Conservation (phyloP, 2,797 vertebrate genomes). For the Sphaeramia orbicularis region DNA sequence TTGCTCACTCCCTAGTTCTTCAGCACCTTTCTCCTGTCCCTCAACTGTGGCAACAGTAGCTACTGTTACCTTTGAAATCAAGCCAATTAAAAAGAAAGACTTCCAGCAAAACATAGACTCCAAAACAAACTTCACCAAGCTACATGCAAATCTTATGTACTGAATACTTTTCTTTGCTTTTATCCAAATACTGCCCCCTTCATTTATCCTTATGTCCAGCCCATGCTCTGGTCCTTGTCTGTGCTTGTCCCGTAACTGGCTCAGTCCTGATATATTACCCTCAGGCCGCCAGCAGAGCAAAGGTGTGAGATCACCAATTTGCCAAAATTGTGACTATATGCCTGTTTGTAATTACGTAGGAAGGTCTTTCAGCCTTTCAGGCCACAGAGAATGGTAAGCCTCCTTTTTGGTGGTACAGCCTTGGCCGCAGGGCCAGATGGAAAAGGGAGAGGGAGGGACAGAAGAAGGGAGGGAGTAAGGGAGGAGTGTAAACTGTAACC, state of each 20-base stretch:
- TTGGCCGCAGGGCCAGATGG: conserved; percentile 70
- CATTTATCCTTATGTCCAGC: conserved; percentile 14
- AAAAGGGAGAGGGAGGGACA: conserved; percentile 62
- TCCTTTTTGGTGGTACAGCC: conserved; percentile 70
- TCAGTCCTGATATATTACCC: conserved; percentile 52
- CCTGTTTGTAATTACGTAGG: conserved; percentile 68
- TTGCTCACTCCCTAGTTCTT: too few species aligned
- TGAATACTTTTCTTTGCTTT: conserved; percentile 30
- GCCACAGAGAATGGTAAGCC: conserved; percentile 58
- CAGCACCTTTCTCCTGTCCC: too few species aligned
- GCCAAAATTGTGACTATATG: conserved; percentile 64
- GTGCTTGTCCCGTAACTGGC: conserved; percentile 60
- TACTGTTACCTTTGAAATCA: too few species aligned
- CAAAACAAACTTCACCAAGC: too few species aligned
- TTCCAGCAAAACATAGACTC: too few species aligned
- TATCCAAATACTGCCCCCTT: conserved; percentile 49
- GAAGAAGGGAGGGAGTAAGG: conserved; percentile 48
- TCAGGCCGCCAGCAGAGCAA: conserved; percentile 54
- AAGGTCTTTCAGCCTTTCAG: conserved; percentile 56
- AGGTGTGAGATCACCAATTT: conserved; percentile 74
- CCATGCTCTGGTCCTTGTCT: conserved; percentile 32
- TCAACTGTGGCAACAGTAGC: too few species aligned
- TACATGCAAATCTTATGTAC: too few species aligned
- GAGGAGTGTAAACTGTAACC: conserved; percentile 74
- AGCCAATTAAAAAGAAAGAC: too few species aligned